Evolutionary conservation across 2,113 vertebrate genomes (phyloP).

Genomic region (Mastomys natalensis): DNA sequence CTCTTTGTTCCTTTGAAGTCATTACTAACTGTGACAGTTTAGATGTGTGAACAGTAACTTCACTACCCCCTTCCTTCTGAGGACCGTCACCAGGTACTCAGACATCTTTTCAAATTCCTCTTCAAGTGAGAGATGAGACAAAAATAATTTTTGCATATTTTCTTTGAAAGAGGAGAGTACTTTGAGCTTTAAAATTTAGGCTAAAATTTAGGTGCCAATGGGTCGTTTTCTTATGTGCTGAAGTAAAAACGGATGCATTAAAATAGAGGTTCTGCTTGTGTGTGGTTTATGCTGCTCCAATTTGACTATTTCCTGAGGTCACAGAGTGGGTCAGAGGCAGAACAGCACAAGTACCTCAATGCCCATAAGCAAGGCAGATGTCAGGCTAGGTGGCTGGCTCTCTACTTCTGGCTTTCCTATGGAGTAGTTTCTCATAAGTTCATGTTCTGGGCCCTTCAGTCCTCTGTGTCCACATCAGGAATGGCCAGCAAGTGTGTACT

Average conservation of each 20-base stretch:
- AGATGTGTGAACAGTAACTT: neutral
- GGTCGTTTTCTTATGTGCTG: neutral
- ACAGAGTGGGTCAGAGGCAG: neutral
- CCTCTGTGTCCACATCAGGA: neutral
- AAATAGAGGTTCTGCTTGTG: neutral
- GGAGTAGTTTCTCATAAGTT: fast-evolving
- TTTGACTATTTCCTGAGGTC: neutral
- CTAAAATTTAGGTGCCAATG: neutral
- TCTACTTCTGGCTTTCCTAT: neutral
- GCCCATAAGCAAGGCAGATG: neutral
- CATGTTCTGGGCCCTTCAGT: neutral
- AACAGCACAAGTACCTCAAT: neutral
- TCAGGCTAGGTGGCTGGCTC: neutral
- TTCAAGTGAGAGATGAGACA: neutral
- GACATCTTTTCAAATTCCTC: neutral
- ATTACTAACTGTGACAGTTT: neutral
- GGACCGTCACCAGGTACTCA: neutral
- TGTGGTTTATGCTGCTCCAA: neutral
- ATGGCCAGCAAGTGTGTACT: neutral
- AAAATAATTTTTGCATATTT: neutral
- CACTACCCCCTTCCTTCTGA: neutral
- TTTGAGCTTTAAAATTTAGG: neutral
- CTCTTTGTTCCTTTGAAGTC: neutral
- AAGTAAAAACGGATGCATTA: neutral
- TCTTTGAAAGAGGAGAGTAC: neutral